Percentiles rank a stretch among this genome's conserved stretches.
These are phyloP conservation scores for Acridotheres tristis DNA, from an alignment of 2,797 vertebrate species.

Conservation along the genomic window DNA sequence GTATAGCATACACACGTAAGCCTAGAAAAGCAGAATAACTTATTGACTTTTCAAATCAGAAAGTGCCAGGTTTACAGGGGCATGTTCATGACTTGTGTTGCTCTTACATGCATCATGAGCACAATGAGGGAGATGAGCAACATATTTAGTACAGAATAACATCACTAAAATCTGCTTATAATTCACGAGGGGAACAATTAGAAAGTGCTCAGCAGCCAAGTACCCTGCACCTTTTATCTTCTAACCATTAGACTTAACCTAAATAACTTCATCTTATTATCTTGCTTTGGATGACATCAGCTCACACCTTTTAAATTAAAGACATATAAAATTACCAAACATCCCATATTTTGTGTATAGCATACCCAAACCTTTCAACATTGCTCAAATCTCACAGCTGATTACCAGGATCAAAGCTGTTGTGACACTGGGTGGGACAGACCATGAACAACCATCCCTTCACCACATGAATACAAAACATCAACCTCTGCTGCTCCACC, in stretches of 20 bases:
- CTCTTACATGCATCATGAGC: not conserved
- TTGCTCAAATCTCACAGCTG: not conserved
- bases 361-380: not conserved
- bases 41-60: not conserved
- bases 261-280: not conserved
- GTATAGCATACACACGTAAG: not conserved
- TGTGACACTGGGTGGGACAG: not conserved
- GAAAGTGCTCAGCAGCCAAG: not conserved
- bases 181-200: rapidly evolving
- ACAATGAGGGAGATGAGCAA: not conserved
- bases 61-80: not conserved
- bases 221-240: not conserved
- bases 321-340: not conserved
- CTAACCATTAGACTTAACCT: not conserved
- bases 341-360: not conserved
- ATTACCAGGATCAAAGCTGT: not conserved
- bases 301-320: not conserved
- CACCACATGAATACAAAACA: not conserved
- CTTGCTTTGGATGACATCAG: not conserved
- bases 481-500: not conserved
- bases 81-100: not conserved
- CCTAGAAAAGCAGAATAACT: not conserved
- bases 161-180: not conserved
- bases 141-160: not conserved
- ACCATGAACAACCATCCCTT: not conserved